Evolutionary conservation across 30 jellyfish, hydroid and myxozoan genomes (phyloP).

Genomic region (Sanderia malayensis): DNA sequence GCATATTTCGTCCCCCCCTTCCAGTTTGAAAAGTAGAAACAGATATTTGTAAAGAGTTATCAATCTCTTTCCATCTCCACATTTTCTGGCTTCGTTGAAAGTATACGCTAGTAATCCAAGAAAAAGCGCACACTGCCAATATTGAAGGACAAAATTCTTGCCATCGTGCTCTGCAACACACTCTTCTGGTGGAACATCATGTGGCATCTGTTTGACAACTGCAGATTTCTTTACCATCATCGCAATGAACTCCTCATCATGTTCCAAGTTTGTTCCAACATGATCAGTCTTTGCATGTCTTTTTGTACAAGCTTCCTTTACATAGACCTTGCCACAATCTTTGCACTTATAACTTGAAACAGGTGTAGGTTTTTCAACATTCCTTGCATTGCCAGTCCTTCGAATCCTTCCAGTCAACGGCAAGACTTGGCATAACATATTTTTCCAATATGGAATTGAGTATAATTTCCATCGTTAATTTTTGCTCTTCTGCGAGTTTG

Average conservation of each 20-base stretch:
- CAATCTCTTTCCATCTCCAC: slow-evolving; percentile 41
- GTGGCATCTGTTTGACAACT: background rate
- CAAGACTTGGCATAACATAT: slow-evolving; percentile 12
- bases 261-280: background rate
- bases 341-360: background rate
- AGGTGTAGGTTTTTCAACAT: background rate
- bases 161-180: background rate
- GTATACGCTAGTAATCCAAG: background rate
- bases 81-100: slow-evolving; percentile 22
- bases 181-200: too few species aligned
- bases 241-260: background rate
- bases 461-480: background rate
- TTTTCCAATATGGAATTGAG: background rate
- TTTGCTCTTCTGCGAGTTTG: background rate
- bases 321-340: slow-evolving; percentile 2
- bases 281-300: background rate
- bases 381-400: background rate
- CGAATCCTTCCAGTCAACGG: slow-evolving; percentile 7
- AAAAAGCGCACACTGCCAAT: background rate
- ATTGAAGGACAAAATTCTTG: background rate
- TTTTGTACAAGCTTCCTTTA: background rate
- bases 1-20: slow-evolving; percentile 4
- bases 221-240: background rate
- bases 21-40: background rate
- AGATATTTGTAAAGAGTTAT: slow-evolving; percentile 10